A percentile compares a stretch with the other conserved stretches of the same genome.
These are phyloP conservation scores for Dyspetes luteomarginatus DNA, from an alignment of 2,888 invertebrate species.

Conservation along the genomic window DNA sequence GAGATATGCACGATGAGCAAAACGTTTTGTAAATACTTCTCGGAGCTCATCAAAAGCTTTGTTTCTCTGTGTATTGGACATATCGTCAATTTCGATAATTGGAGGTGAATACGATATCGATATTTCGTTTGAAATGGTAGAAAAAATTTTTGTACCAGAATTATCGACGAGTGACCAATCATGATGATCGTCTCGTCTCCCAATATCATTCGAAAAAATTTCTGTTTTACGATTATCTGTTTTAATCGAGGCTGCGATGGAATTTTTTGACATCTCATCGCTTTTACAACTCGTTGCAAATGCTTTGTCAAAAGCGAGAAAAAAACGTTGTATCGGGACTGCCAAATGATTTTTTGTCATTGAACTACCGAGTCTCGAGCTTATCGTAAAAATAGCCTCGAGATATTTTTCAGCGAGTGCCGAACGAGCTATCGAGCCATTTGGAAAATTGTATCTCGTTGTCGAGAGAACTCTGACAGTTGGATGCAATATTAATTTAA, in stretches of 20 bases:
- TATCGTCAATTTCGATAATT: constrained; percentile 73
- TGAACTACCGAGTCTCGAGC: constrained; percentile 90
- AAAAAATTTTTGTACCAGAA: constrained; percentile 59
- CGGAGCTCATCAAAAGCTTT: constrained; percentile 90
- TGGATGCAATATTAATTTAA: constrained; percentile 93
- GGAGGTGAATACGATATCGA: constrained; percentile 87
- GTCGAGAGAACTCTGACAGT: constrained; percentile 92
- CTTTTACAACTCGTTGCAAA: constrained; percentile 79
- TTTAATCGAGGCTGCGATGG: constrained; percentile 47
- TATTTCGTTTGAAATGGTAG: constrained; percentile 82
- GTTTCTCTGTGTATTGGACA: constrained; percentile 77
- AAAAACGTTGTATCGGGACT: constrained; percentile 89
- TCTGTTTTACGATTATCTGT: constrained; percentile 63
- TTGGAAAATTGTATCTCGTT: constrained; percentile 91
- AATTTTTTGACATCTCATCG: constrained; percentile 47
- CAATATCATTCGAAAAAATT: constrained; percentile 25
- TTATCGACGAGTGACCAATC: constrained; percentile 63
- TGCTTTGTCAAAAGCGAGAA: constrained; percentile 92
- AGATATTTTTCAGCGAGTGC: constrained; percentile 92
- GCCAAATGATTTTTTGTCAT: constrained; percentile 91
- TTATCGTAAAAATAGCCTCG: constrained; percentile 92
- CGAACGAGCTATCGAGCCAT: constrained; percentile 89
- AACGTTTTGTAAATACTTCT: constrained; percentile 92
- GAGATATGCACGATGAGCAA: constrained; percentile 93
- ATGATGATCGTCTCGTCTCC: constrained; percentile 29